Conservation (phyloP, 2,797 vertebrate species). For the Arremon aurantiirostris region DNA sequence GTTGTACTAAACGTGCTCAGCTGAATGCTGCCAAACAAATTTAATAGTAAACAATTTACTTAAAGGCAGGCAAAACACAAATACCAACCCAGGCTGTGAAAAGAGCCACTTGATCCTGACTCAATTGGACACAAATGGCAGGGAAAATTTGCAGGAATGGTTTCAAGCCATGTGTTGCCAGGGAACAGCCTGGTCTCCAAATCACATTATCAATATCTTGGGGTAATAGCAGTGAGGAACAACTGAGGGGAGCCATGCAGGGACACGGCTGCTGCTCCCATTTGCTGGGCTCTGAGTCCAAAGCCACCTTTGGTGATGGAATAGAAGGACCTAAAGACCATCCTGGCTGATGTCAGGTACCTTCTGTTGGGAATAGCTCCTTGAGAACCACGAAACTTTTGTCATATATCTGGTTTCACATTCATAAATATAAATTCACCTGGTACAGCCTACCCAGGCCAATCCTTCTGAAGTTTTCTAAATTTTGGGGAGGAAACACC, state of each 20-base stretch:
- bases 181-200: slow-evolving; percentile 55
- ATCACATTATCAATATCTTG: slow-evolving; percentile 54
- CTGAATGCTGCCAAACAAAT: background rate
- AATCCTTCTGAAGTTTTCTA: background rate
- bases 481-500: rapidly evolving
- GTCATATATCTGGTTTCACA: rapidly evolving
- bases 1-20: background rate
- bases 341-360: background rate
- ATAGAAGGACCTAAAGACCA: rapidly evolving
- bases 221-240: background rate
- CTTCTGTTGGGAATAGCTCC: background rate
- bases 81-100: background rate
- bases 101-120: slow-evolving; percentile 59
- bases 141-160: slow-evolving; percentile 55
- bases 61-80: slow-evolving; percentile 21
- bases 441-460: background rate
- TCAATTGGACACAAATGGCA: slow-evolving; percentile 51
- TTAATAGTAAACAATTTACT: slow-evolving; percentile 19
- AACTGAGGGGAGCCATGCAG: slow-evolving; percentile 33
- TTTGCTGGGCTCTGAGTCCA: background rate
- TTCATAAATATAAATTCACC: background rate
- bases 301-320: background rate
- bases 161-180: slow-evolving; percentile 63
- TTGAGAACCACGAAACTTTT: background rate
- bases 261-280: background rate